These are phyloP conservation scores for Drosophila elegans DNA, from an alignment of 1,140 invertebrate genomes.

Conservation along the genomic window DNA sequence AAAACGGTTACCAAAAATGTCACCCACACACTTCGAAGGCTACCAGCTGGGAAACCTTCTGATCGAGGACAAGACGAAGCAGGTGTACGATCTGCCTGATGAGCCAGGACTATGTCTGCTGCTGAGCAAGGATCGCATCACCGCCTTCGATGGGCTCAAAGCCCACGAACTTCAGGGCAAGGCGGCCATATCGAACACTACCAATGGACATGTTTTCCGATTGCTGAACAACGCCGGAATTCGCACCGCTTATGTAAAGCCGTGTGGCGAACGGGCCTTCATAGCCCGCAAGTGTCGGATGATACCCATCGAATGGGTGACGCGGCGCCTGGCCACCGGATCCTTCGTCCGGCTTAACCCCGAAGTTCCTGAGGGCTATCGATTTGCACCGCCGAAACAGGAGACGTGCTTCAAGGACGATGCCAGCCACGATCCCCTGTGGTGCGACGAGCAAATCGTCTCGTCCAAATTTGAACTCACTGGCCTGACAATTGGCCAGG, in stretches of 20 bases:
- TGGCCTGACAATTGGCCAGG: slow-evolving; percentile 90
- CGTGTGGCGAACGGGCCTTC: slow-evolving; percentile 90
- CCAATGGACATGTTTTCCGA: slow-evolving; percentile 95
- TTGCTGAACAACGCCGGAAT: slow-evolving; percentile 94
- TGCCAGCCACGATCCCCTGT: slow-evolving; percentile 98
- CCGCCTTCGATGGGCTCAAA: slow-evolving; percentile 97
- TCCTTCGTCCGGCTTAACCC: slow-evolving; percentile 96
- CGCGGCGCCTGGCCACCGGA: slow-evolving; percentile 95
- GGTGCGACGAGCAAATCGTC: slow-evolving; percentile 97
- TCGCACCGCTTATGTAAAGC: slow-evolving; percentile 93
- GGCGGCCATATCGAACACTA: slow-evolving; percentile 95
- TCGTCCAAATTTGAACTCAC: slow-evolving; percentile 92
- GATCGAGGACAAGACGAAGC: slow-evolving; percentile 98
- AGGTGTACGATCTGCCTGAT: slow-evolving; percentile 91
- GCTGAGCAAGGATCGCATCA: slow-evolving; percentile 97
- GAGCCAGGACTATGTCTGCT: slow-evolving; percentile 90
- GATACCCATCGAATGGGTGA: slow-evolving; percentile 99
- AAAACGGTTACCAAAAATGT: neutral
- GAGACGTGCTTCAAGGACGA: slow-evolving; percentile 99
- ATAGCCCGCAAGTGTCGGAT: slow-evolving; percentile 96
- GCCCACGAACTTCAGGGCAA: slow-evolving; percentile 96
- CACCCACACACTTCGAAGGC: slow-evolving; percentile 85
- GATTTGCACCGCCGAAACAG: slow-evolving; percentile 90
- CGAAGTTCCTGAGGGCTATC: slow-evolving; percentile 95
- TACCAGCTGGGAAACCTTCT: slow-evolving; percentile 90